phyloP scores from a whole-genome alignment of 2,888 invertebrate genomes.

The Sympetrum striolatum region DNA sequence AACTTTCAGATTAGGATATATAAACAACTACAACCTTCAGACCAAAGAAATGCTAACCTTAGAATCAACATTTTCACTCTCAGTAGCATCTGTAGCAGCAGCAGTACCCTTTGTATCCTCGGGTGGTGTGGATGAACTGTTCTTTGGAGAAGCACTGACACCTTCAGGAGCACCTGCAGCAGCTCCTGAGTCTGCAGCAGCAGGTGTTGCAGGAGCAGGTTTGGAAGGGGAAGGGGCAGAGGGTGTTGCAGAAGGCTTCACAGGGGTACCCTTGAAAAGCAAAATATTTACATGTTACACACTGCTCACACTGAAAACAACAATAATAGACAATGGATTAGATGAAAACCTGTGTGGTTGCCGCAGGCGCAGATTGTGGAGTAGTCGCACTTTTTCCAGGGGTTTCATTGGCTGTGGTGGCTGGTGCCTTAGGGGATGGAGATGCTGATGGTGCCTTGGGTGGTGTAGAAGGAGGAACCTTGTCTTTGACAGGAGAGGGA shows the following conservation, averaged over 20 bases:
- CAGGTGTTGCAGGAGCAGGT: slow-evolving; percentile 45
- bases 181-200: slow-evolving; percentile 58
- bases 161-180: slow-evolving; percentile 52
- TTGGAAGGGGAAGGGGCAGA: slow-evolving; percentile 53
- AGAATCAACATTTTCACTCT: not conserved
- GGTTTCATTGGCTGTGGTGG: not conserved
- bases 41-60: not conserved
- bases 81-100: not conserved
- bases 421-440: not conserved
- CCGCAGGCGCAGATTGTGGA: slow-evolving; percentile 51
- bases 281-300: not conserved
- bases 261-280: not conserved
- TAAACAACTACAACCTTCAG: too few relatives aligned
- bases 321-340: too few relatives aligned
- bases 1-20: too few relatives aligned
- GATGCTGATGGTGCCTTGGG: slow-evolving; percentile 4
- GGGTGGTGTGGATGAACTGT: slow-evolving; percentile 48
- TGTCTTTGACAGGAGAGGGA: slow-evolving; percentile 36
- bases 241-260: slow-evolving; percentile 58
- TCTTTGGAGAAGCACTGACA: slow-evolving; percentile 56
- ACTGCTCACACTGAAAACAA: too few relatives aligned
- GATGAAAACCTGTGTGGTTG: slow-evolving; percentile 54
- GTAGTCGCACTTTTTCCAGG: not conserved
- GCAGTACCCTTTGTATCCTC: not conserved
- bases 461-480: slow-evolving; percentile 26